These are phyloP conservation scores for Lasius platythorax DNA, from an alignment of 2,888 invertebrate genomes.

Conservation along the genomic window DNA sequence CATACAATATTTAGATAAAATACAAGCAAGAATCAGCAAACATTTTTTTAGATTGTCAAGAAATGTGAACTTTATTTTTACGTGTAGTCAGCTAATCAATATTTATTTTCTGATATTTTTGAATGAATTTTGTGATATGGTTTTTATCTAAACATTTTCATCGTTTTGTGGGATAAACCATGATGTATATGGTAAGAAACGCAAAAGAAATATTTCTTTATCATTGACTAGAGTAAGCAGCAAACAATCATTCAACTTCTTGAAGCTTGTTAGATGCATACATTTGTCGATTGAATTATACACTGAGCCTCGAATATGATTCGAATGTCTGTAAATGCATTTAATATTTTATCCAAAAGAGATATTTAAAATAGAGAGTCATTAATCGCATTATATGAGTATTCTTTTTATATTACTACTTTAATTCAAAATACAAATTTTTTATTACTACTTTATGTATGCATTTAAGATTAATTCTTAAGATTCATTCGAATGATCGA, in stretches of 20 bases:
- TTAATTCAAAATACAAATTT: background rate
- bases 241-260: background rate
- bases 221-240: background rate
- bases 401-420: background rate
- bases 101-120: background rate
- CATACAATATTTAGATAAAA: too few relatives aligned
- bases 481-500: background rate
- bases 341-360: background rate
- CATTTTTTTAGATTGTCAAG: background rate
- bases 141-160: background rate
- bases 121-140: background rate
- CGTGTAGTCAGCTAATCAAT: background rate
- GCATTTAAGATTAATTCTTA: background rate
- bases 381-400: background rate
- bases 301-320: too few relatives aligned
- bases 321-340: background rate
- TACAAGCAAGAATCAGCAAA: background rate
- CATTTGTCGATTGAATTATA: too few relatives aligned
- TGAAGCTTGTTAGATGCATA: background rate
- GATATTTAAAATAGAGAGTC: background rate
- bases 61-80: background rate
- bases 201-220: background rate
- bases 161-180: background rate
- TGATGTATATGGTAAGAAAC: background rate
- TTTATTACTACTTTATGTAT: background rate